Base-by-base conservation (phyloP, 2,888 invertebrate species). In the Entomobrya multifasciata region DNA sequence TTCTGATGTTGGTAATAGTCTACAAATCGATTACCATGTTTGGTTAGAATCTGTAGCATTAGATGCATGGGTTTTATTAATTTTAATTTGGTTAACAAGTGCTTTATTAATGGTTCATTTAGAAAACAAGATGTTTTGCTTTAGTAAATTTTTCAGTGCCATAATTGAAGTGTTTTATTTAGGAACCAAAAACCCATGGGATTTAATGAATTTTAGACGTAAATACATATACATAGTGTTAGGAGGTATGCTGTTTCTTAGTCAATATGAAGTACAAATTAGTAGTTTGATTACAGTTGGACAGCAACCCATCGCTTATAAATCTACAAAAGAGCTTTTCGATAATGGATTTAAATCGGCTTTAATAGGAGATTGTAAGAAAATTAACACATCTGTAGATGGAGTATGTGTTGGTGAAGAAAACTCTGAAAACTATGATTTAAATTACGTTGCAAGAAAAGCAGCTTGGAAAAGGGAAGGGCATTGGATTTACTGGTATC, bases 401-500 rank as follows among this genome's bases (percentile, higher is more conserved):
- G n/a, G n/a, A n/a, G n/a, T n/a, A n/a, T n/a, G 57, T 13, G 25
- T n/a, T 3, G 25, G 25, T 11, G 57, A 25, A 4, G 13, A 25
- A 20, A 25, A 22, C 8, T 0, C 57, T 25, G 57, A 57, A 11
- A 13, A 57, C 3, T 13, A 1, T 57, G 44, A 2, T 6, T 2
- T 10, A 2, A 13, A 17, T 70, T 5, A 44, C n/a, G n/a, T n/a
- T n/a, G n/a, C 36, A 13, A 25, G 20, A 1, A 72, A 47, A 47
- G 22, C 47, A 25, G 49, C 41, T 0, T 72, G 70, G 70, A 0
- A 0, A 25, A 6, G 1, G 1, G 22, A 72, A 27, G 22, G 44
- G 1, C 44, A 47, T 10, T 72, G 70, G 70, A 47, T 22, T 6
- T 41, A 72, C 17, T 72, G 70, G 70, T 72, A 72, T 49, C 10